These are phyloP conservation scores for Noctilio leporinus DNA, from an alignment of 2,113 vertebrate species.

Conservation along the genomic window DNA sequence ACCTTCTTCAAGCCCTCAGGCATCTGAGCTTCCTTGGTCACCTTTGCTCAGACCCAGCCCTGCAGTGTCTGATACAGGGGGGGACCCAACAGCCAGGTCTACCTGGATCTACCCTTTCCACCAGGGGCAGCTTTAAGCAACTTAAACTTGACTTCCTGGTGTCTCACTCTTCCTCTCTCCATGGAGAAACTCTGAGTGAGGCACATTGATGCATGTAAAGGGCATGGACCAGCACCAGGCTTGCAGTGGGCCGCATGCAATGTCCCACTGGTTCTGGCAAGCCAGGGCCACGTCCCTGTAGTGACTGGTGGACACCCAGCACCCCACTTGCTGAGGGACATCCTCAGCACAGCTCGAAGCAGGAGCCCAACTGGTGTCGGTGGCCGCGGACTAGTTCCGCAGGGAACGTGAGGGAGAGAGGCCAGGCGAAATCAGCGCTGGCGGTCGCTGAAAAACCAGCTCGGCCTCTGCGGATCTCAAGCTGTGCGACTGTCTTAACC, in stretches of 20 bases:
- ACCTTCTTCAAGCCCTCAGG: too few relatives aligned
- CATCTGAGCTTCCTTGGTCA: rapidly evolving
- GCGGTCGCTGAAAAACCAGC: neutral
- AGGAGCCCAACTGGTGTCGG: too few relatives aligned
- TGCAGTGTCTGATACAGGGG: rapidly evolving
- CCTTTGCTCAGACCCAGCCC: neutral
- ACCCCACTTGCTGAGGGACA: too few relatives aligned
- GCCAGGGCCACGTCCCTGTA: neutral
- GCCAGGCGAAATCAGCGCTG: neutral
- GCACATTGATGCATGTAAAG: rapidly evolving
- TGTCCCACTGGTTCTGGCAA: neutral
- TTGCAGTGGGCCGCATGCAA: rapidly evolving
- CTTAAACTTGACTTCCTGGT: neutral
- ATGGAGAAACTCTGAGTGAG: neutral
- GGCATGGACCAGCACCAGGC: too few relatives aligned
- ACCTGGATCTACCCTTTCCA: neutral
- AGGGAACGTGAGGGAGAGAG: neutral
- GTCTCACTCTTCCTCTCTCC: neutral
- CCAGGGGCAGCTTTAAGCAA: rapidly evolving
- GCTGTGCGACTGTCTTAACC: neutral
- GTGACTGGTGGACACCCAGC: rapidly evolving
- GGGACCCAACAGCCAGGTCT: neutral
- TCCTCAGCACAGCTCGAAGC: too few relatives aligned
- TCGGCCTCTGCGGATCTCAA: neutral
- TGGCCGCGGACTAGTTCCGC: rapidly evolving